phyloP scores from a whole-genome alignment of 1,140 invertebrate genomes.

The Galleria mellonella region DNA sequence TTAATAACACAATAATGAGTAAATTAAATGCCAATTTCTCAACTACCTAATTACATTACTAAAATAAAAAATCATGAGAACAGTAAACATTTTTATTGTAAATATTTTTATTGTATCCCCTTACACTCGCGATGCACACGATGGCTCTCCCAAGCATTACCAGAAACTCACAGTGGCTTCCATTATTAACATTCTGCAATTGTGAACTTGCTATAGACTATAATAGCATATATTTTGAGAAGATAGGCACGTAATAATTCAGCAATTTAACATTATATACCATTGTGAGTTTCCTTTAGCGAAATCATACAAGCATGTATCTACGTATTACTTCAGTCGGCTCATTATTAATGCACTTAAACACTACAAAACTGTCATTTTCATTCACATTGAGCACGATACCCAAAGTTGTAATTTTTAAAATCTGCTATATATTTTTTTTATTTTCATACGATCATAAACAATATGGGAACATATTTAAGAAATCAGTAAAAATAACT shows the following conservation, averaged over 20 bases:
- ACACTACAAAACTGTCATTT: conserved; percentile 21
- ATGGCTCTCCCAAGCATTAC: conserved; percentile 32
- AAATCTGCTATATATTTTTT: too few species aligned
- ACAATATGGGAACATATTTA: too few species aligned
- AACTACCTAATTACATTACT: not conserved
- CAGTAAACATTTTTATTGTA: conserved; percentile 73
- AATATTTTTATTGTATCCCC: conserved; percentile 69
- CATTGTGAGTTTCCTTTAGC: conserved; percentile 20
- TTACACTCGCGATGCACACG: conserved; percentile 52
- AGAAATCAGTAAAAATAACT: too few species aligned
- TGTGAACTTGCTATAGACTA: not conserved
- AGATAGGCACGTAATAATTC: conserved; percentile 12
- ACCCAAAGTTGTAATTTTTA: conserved; percentile 6
- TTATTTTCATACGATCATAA: too few species aligned
- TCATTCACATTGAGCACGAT: conserved; percentile 24
- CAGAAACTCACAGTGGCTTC: conserved; percentile 17
- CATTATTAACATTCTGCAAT: conserved; percentile 5
- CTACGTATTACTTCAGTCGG: conserved; percentile 29
- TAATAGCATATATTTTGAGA: not conserved
- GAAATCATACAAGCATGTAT: conserved; percentile 30
- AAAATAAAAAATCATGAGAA: conserved; percentile 53
- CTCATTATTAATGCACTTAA: conserved; percentile 29
- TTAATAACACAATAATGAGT: too few species aligned
- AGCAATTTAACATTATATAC: conserved; percentile 1
- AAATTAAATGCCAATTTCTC: too few species aligned